Evolutionary conservation across 2,888 invertebrate species (phyloP), one percentile per base, ranked within the genome.

Genomic region (Fragum sueziense): DNA sequence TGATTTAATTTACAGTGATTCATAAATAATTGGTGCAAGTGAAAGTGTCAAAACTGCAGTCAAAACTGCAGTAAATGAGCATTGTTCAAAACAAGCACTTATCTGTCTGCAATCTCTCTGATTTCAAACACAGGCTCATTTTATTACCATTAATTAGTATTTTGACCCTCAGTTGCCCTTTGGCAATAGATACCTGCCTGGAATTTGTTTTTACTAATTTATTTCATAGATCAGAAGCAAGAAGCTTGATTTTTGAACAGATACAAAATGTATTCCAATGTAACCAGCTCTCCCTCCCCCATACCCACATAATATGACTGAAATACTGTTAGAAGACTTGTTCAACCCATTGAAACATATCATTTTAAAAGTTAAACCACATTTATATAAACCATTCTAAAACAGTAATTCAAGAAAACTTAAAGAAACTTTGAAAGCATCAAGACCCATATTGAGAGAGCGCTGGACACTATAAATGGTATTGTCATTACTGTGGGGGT

Each of bases 401-500:
- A n/a, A n/a, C n/a, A n/a, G n/a, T n/a, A 31, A 31, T 31, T 31
- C 14, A 9, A 29, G 31, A 61, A 29, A 61, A 25, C 61, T 31
- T 27, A 14, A 29, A 61, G 31, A 4, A 27, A 61, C 31, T 14
- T 61, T 61, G 17, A 29, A 4, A 29, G 61, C 31, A 47, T 14
- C 14, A 47, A 47, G 47, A 3, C 7, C 47, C 47, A 47, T 47
- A 61, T 61, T 31, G 20, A 47, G 14, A 47, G 47, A 47, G 47
- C 57, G n/a, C n/a, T n/a, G n/a, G n/a, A 47, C 47, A 47, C n/a
- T 47, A 20, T 25, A 41, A 25, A 65, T 65, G 33, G 65, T 65
- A 65, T 65, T 33, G 25, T 65, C 37, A 65, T 65, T 65, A 65
- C 65, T 11, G 7, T 34, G n/a, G 29, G 34, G 70, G 70, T 54